These are phyloP conservation scores for Spialia ferax DNA, from an alignment of 2,888 invertebrate species.

Conservation along the genomic window DNA sequence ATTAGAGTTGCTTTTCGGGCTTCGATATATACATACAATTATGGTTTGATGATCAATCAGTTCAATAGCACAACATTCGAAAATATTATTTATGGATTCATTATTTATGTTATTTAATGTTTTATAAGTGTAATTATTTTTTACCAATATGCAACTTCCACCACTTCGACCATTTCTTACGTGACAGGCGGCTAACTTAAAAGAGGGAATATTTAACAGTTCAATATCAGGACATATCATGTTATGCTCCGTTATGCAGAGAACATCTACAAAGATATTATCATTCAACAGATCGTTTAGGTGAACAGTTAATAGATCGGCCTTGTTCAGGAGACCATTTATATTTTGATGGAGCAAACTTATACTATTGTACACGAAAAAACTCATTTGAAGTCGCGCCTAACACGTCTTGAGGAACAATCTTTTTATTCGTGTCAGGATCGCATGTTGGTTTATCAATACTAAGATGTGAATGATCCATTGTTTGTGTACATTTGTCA, in stretches of 20 bases:
- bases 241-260: conserved; percentile 45
- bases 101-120: background rate
- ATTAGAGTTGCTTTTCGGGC: conserved; percentile 21
- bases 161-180: conserved; percentile 32
- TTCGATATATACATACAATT: conserved; percentile 40
- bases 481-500: too few species aligned
- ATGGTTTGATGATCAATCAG: conserved; percentile 28
- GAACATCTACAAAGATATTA: conserved; percentile 31
- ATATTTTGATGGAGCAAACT: conserved; percentile 42
- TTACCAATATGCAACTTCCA: conserved; percentile 39
- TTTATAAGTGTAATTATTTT: background rate
- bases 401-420: too few species aligned
- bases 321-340: conserved; percentile 33
- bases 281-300: conserved; percentile 20
- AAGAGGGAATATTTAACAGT: conserved; percentile 27
- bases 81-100: conserved; percentile 6
- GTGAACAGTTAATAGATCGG: conserved; percentile 26
- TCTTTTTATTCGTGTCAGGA: too few species aligned
- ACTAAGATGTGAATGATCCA: background rate
- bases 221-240: conserved; percentile 30
- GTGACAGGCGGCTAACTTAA: conserved; percentile 25
- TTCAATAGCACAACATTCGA: conserved; percentile 41
- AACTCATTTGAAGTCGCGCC: too few species aligned
- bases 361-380: conserved; percentile 34
- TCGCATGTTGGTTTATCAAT: background rate